phyloP scores from a whole-genome alignment of 2,888 invertebrate species.

The Ashinkailepas kermadecensis region DNA sequence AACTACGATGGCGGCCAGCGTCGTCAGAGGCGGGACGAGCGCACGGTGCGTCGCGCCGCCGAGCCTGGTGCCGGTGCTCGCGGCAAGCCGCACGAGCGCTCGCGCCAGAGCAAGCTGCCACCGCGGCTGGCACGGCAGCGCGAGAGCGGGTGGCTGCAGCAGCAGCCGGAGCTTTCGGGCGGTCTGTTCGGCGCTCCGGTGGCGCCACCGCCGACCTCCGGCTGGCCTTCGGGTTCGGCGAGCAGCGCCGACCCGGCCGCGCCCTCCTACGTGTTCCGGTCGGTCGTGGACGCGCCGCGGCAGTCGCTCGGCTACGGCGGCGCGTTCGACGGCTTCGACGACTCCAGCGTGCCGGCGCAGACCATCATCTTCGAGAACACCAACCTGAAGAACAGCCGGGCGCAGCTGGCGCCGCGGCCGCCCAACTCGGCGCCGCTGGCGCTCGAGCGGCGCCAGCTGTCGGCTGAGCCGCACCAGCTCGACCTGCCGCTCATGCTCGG shows the following conservation, averaged over 20 bases:
- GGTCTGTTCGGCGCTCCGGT: constrained; percentile 60
- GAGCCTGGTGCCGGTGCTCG: constrained; percentile 28
- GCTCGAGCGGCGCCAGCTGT: neutral
- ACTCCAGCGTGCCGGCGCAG: constrained; percentile 49
- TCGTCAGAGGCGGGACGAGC: constrained; percentile 38
- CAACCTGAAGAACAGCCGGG: constrained; percentile 51
- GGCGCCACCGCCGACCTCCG: constrained; percentile 61
- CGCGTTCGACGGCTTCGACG: constrained; percentile 46
- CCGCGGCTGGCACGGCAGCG: constrained; percentile 71
- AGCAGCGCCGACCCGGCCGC: constrained; percentile 27
- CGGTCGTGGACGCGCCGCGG: constrained; percentile 41
- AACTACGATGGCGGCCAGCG: neutral
- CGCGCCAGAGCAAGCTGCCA: constrained; percentile 57
- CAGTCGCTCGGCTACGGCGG: constrained; percentile 32
- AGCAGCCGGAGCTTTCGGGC: constrained; percentile 34
- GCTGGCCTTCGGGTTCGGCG: constrained; percentile 53
- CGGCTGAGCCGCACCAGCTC: constrained; percentile 25
- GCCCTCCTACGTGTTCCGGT: constrained; percentile 30
- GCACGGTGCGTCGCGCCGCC: constrained; percentile 34
- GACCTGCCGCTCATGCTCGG: constrained; percentile 34
- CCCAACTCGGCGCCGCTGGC: too few relatives aligned
- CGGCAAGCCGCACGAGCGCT: constrained; percentile 35
- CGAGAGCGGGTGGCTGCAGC: constrained; percentile 39
- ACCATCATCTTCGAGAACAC: constrained; percentile 81
- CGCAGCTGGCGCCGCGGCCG: neutral